Conservation (phyloP, 2,113 vertebrate species). For the Rhea americana region DNA sequence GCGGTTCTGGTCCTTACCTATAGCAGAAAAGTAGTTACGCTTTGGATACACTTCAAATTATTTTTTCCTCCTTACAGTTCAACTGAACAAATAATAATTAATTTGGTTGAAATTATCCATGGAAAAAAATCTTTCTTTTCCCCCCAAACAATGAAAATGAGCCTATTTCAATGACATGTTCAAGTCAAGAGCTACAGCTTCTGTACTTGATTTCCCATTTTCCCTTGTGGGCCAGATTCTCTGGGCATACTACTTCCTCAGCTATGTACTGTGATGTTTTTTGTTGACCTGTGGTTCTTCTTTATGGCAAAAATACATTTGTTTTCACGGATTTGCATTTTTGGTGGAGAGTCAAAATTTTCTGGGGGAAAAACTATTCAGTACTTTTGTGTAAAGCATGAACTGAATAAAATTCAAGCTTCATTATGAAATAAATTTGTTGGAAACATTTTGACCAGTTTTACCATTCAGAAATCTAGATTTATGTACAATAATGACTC, state of each 20-base stretch:
- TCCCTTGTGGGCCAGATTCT: not conserved
- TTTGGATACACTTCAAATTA: not conserved
- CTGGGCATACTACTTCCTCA: not conserved
- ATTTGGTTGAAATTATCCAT: not conserved
- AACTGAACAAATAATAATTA: not conserved
- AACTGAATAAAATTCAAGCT: not conserved
- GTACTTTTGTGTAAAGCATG: not conserved
- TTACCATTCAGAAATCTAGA: not conserved
- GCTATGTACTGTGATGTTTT: not conserved
- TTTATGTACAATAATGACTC: slow-evolving; percentile 1
- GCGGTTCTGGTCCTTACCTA: not conserved
- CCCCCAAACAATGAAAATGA: not conserved
- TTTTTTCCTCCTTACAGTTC: not conserved
- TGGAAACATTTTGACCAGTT: not conserved
- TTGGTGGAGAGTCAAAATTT: not conserved
- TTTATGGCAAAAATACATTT: not conserved
- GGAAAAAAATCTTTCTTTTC: not conserved
- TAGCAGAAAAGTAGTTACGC: not conserved
- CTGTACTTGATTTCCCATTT: not conserved
- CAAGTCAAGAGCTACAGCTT: not conserved
- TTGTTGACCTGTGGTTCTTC: not conserved
- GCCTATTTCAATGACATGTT: not conserved
- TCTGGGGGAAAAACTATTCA: not conserved
- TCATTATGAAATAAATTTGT: not conserved
- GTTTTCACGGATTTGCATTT: not conserved